These are phyloP conservation scores for Takifugu ocellatus DNA, from an alignment of 2,797 vertebrate genomes.

Conservation along the genomic window DNA sequence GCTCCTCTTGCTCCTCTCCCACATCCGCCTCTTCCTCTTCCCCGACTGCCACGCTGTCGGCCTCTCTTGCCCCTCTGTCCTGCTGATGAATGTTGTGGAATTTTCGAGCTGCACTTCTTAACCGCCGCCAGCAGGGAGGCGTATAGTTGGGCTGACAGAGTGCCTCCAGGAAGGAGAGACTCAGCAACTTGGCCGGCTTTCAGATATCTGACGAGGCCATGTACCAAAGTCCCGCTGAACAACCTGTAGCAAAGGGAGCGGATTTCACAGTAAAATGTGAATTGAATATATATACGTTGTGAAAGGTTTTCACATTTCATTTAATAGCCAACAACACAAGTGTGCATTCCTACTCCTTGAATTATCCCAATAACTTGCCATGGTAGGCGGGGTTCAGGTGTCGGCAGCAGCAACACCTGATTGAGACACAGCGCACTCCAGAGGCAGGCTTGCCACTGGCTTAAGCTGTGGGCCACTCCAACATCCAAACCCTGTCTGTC, in stretches of 20 bases:
- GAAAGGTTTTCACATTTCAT: neutral
- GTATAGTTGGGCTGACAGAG: constrained; percentile 60
- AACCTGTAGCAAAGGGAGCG: constrained; percentile 52
- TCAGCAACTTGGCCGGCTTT: constrained; percentile 57
- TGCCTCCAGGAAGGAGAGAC: constrained; percentile 40
- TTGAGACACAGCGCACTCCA: constrained; percentile 86
- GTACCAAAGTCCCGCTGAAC: constrained; percentile 75
- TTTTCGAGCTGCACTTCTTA: constrained; percentile 41
- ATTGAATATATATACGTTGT: neutral
- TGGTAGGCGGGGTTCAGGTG: constrained; percentile 80
- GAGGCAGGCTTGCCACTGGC: constrained; percentile 95
- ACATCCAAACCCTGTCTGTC: constrained; percentile 73
- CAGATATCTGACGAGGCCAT: constrained; percentile 63
- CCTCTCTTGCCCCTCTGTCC: constrained; percentile 33
- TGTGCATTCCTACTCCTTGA: too few relatives aligned
- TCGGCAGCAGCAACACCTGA: constrained; percentile 82
- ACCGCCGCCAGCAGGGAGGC: constrained; percentile 55
- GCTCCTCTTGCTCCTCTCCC: constrained; percentile 18
- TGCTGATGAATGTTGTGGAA: constrained; percentile 24
- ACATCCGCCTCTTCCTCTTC: constrained; percentile 7
- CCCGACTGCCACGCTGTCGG: constrained; percentile 18
- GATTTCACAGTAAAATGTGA: neutral
- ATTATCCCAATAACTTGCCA: constrained; percentile 69
- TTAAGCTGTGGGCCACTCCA: constrained; percentile 81
- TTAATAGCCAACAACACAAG: too few relatives aligned